Evolutionary conservation across 2,797 vertebrate species (phyloP).

Genomic region (Aldrovandia affinis): DNA sequence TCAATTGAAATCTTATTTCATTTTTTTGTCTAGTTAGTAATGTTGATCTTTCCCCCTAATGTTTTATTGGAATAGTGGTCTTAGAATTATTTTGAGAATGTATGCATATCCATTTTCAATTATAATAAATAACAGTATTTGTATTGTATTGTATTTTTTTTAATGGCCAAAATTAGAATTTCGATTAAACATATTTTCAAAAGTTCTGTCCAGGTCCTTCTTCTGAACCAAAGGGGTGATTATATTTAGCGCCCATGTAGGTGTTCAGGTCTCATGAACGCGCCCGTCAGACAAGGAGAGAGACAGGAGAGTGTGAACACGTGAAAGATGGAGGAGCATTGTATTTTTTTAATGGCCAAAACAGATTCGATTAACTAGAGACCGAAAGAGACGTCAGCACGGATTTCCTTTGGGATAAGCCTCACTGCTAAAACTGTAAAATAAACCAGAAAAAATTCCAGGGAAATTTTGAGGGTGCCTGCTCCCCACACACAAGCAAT

Average conservation of each 20-base stretch:
- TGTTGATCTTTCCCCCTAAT: no score
- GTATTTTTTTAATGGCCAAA: no score
- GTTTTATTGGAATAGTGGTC: no score
- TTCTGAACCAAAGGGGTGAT: background rate
- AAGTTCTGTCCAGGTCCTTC: background rate
- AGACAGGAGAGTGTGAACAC: constrained; percentile 26
- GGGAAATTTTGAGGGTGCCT: no score
- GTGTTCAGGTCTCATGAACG: constrained; percentile 2
- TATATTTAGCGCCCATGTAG: no score
- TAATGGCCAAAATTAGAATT: background rate
- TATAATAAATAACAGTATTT: no score
- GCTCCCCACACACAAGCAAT: no score
- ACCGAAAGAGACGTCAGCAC: constrained; percentile 79
- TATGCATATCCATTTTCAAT: no score
- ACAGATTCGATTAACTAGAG: constrained; percentile 25
- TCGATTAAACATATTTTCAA: background rate
- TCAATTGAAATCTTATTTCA: no score
- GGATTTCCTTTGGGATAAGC: constrained; percentile 98
- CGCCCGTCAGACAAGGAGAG: constrained; percentile 15
- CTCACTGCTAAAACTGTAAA: constrained; percentile 93
- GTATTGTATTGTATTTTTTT: background rate
- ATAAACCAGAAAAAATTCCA: no score
- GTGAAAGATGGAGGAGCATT: constrained; percentile 27
- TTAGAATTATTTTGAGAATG: no score
- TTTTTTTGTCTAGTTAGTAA: no score